A percentile compares a stretch with the other conserved stretches of the same genome.
phyloP scores from a whole-genome alignment of 2,113 vertebrate genomes.

The Balaenoptera acutorostrata region DNA sequence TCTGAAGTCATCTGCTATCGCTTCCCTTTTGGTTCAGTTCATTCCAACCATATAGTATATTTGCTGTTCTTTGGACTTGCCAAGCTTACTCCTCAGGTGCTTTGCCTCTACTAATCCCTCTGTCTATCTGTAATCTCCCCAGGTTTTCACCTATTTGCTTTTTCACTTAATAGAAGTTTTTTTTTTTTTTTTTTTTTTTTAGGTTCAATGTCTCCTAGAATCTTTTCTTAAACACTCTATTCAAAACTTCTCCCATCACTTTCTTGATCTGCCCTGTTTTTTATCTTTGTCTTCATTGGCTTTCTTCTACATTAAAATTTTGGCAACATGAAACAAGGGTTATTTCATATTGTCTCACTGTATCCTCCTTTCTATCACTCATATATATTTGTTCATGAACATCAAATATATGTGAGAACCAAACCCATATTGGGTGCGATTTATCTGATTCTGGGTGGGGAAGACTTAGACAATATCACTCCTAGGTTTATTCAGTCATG shows the following conservation, averaged over 20 bases:
- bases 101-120: neutral
- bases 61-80: neutral
- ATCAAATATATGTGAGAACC: neutral
- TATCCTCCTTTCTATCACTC: neutral
- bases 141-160: neutral
- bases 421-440: neutral
- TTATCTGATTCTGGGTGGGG: neutral
- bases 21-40: neutral
- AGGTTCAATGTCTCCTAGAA: neutral
- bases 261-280: neutral
- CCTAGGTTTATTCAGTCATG: neutral
- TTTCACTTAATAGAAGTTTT: neutral
- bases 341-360: neutral
- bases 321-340: neutral
- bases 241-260: neutral
- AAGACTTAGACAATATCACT: neutral
- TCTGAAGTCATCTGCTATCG: neutral
- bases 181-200: neutral
- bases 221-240: neutral
- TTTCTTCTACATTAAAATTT: neutral
- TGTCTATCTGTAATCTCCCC: neutral
- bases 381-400: neutral
- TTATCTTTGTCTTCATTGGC: neutral
- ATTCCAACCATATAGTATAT: neutral
- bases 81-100: neutral